Conservation (phyloP, 2,888 invertebrate genomes). For the Lasiommata megera region DNA sequence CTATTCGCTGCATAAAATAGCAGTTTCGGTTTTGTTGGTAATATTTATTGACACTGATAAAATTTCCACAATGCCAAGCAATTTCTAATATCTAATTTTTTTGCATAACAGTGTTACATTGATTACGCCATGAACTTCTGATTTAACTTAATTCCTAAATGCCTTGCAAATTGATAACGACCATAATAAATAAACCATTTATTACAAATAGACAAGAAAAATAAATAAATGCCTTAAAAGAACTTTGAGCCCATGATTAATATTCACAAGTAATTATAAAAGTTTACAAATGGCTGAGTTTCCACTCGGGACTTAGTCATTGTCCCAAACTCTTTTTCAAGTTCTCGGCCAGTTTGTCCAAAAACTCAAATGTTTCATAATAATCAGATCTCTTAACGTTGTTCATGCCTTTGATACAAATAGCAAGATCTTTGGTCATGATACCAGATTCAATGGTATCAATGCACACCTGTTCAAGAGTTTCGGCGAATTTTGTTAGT, state of each 20-base stretch:
- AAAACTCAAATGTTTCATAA: constrained; percentile 97
- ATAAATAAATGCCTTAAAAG: constrained; percentile 64
- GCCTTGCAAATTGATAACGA: neutral
- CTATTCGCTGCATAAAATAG: neutral
- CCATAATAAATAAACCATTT: neutral
- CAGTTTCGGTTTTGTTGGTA: neutral
- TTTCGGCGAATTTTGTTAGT: constrained; percentile 90
- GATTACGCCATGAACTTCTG: too few species aligned
- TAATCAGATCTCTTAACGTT: constrained; percentile 91
- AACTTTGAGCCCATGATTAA: constrained; percentile 52
- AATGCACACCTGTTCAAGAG: constrained; percentile 94
- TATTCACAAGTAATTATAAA: constrained; percentile 38
- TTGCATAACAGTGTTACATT: too few species aligned
- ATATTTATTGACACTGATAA: neutral
- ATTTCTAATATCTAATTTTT: neutral
- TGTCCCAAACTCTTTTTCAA: constrained; percentile 83
- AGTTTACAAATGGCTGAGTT: constrained; percentile 55
- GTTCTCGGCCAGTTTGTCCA: constrained; percentile 96
- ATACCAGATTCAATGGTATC: constrained; percentile 96
- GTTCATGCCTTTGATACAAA: constrained; percentile 97
- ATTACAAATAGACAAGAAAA: constrained; percentile 22
- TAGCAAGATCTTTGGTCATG: constrained; percentile 99
- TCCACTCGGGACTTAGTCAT: constrained; percentile 64
- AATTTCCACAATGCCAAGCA: neutral
- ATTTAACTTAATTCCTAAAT: too few species aligned